These are phyloP conservation scores for Eupithecia subumbrata DNA, from an alignment of 2,888 invertebrate genomes.

Conservation along the genomic window DNA sequence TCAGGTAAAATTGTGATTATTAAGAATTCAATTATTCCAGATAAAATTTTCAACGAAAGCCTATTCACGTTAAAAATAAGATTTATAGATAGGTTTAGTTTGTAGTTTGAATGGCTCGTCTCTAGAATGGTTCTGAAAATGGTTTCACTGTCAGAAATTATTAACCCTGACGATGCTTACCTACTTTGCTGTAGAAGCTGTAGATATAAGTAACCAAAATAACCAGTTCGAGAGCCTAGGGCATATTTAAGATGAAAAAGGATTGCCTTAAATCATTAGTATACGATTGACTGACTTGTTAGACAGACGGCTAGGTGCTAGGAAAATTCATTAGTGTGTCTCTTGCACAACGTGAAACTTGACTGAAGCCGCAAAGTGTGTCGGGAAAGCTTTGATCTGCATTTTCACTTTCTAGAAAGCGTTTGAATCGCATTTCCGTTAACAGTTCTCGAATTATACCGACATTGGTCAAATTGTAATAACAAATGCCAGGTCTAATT, in stretches of 20 bases:
- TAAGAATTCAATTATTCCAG: neutral
- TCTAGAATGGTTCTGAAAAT: neutral
- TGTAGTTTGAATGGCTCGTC: neutral
- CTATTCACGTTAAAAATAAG: neutral
- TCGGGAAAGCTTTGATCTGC: slow-evolving; percentile 9
- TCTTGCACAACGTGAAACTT: slow-evolving; percentile 5
- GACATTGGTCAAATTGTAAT: neutral
- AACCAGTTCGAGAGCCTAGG: neutral
- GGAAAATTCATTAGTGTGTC: slow-evolving; percentile 6
- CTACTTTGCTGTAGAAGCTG: neutral
- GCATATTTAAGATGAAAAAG: neutral
- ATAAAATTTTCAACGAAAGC: neutral
- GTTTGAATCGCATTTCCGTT: slow-evolving; percentile 8
- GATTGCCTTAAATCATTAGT: neutral
- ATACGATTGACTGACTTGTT: neutral
- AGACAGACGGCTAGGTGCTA: slow-evolving; percentile 1
- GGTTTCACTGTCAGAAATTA: neutral
- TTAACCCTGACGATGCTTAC: neutral
- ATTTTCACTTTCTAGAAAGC: slow-evolving; percentile 16
- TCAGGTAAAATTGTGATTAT: no score
- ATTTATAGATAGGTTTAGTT: neutral
- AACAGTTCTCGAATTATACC: neutral
- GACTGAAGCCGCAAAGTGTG: slow-evolving; percentile 10
- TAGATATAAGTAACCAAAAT: neutral
- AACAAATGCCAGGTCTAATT: slow-evolving; percentile 19